Evolutionary conservation across 1,140 invertebrate genomes (phyloP).

Genomic region (Chrysomallon squamiferum): DNA sequence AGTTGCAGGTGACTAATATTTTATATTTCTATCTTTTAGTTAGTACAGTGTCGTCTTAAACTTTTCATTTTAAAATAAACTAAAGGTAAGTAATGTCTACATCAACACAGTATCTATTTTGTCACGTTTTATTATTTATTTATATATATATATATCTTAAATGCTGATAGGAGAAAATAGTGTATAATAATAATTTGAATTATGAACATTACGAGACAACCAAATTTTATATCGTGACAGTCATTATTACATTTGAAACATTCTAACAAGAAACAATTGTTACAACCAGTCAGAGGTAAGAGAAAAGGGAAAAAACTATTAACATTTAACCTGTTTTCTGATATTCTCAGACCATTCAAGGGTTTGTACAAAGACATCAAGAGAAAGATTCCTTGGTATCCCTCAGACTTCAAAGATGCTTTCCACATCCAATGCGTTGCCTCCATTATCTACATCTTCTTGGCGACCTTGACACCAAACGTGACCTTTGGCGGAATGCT

Average conservation of each 20-base stretch:
- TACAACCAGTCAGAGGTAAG: too few relatives aligned
- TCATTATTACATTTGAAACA: too few relatives aligned
- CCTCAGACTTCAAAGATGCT: constrained; percentile 78
- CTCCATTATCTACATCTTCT: constrained; percentile 97
- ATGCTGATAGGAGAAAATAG: too few relatives aligned
- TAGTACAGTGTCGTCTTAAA: background rate
- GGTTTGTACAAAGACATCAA: constrained; percentile 91
- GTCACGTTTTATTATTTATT: background rate
- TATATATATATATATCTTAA: too few relatives aligned
- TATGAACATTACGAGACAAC: too few relatives aligned
- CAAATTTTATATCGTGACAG: too few relatives aligned
- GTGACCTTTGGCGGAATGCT: constrained; percentile 96
- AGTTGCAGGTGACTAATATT: constrained; percentile 70
- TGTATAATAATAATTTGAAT: too few relatives aligned
- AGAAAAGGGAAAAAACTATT: too few relatives aligned
- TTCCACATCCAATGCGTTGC: constrained; percentile 93
- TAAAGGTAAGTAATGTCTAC: background rate
- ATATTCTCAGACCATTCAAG: constrained; percentile 73
- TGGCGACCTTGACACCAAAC: constrained; percentile 96
- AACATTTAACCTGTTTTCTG: too few relatives aligned
- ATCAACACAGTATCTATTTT: background rate
- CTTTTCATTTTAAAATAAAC: background rate
- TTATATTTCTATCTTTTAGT: background rate
- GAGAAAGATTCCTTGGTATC: constrained; percentile 85
- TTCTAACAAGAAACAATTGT: too few relatives aligned